These are phyloP conservation scores for Sesia bembeciformis DNA, from an alignment of 2,888 invertebrate genomes.

Conservation along the genomic window DNA sequence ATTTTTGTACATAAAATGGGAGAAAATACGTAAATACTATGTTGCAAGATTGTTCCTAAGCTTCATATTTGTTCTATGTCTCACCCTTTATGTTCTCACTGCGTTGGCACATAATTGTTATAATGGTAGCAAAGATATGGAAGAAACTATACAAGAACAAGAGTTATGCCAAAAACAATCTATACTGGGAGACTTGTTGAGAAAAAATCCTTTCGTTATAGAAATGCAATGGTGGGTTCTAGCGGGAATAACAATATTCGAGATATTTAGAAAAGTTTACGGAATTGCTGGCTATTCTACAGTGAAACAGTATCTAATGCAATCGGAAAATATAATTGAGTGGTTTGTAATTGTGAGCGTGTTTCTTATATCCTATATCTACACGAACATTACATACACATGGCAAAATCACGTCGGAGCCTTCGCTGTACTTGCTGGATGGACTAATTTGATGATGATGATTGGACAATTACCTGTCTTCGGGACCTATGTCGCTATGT, in stretches of 20 bases:
- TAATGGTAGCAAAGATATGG: slow-evolving; percentile 85
- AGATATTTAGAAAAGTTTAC: slow-evolving; percentile 86
- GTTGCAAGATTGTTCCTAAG: slow-evolving; percentile 85
- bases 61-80: slow-evolving; percentile 84
- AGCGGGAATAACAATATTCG: slow-evolving; percentile 84
- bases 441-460: slow-evolving; percentile 94
- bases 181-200: slow-evolving; percentile 82
- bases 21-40: slow-evolving; percentile 91
- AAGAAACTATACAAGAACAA: slow-evolving; percentile 80
- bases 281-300: slow-evolving; percentile 88
- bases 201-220: slow-evolving; percentile 83
- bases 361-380: slow-evolving; percentile 87
- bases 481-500: slow-evolving; percentile 93
- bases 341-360: slow-evolving; percentile 91
- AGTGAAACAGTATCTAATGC: slow-evolving; percentile 86
- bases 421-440: slow-evolving; percentile 87
- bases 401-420: slow-evolving; percentile 93
- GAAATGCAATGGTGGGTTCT: slow-evolving; percentile 90
- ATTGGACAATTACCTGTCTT: slow-evolving; percentile 91
- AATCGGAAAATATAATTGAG: slow-evolving; percentile 89
- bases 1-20: slow-evolving; percentile 91
- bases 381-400: slow-evolving; percentile 81
- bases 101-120: slow-evolving; percentile 90
- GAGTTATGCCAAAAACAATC: slow-evolving; percentile 86
- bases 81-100: slow-evolving; percentile 87